Evolutionary conservation across 1,140 invertebrate species (phyloP).

Genomic region (Drosophila lacteicornis): DNA sequence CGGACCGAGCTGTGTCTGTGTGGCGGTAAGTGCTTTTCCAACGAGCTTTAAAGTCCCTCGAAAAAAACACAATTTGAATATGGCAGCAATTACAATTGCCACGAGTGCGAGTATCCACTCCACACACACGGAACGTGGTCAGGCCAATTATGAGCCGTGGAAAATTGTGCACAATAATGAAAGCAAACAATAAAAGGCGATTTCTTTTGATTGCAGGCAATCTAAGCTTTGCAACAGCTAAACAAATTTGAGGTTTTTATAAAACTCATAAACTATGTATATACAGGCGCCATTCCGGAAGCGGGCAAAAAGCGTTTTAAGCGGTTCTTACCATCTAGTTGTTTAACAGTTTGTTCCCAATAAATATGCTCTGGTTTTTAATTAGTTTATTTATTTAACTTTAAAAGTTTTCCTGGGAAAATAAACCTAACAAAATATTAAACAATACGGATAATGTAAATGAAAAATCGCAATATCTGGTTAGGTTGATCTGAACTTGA

Average conservation of each 20-base stretch:
- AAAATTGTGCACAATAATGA: conserved; percentile 39
- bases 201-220: conserved; percentile 22
- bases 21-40: conserved; percentile 36
- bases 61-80: conserved; percentile 70
- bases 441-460: too few relatives aligned
- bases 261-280: conserved; percentile 10
- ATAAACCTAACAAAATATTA: too few relatives aligned
- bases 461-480: too few relatives aligned
- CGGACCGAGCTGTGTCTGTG: conserved; percentile 11
- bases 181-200: conserved; percentile 31
- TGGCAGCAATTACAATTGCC: conserved; percentile 64
- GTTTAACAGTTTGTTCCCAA: background rate
- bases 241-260: conserved; percentile 2
- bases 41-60: conserved; percentile 27
- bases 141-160: conserved; percentile 55
- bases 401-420: background rate
- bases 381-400: background rate
- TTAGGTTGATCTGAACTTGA: too few relatives aligned
- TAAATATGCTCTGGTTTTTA: background rate
- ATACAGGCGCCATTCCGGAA: background rate
- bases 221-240: conserved; percentile 17
- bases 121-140: conserved; percentile 18
- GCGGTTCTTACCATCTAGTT: background rate
- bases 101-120: conserved; percentile 14
- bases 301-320: background rate